These are phyloP conservation scores for Proisotoma minuta DNA, from an alignment of 2,888 invertebrate genomes.

Conservation along the genomic window DNA sequence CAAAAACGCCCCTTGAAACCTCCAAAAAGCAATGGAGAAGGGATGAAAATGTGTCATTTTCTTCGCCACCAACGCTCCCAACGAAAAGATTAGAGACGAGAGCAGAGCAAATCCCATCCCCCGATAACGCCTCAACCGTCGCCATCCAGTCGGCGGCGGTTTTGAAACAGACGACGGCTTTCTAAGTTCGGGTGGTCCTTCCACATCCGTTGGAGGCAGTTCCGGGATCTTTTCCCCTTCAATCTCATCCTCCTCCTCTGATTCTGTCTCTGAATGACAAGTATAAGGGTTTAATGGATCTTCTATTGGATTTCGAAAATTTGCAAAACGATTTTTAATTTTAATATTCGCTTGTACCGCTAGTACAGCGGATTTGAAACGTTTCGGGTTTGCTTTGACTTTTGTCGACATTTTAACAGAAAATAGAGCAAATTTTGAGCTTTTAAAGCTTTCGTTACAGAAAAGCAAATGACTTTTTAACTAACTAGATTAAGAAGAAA, in stretches of 20 bases:
- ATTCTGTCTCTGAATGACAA: constrained; percentile 9
- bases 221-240: background rate
- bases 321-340: constrained; percentile 23
- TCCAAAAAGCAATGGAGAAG: constrained; percentile 40
- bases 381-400: too few species aligned
- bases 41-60: constrained; percentile 37
- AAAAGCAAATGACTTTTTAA: too few species aligned
- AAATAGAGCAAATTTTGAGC: too few species aligned
- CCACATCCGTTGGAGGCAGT: background rate
- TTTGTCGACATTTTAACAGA: too few species aligned
- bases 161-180: background rate
- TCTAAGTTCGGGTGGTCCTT: background rate
- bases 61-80: constrained; percentile 42
- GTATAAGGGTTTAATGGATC: constrained; percentile 31
- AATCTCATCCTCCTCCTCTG: background rate
- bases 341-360: constrained; percentile 27
- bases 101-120: constrained; percentile 37
- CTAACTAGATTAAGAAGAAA: too few species aligned
- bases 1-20: constrained; percentile 42
- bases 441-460: too few species aligned
- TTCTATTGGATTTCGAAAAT: constrained; percentile 30
- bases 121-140: constrained; percentile 28
- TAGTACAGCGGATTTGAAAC: constrained; percentile 25
- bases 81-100: constrained; percentile 35
- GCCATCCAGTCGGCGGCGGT: too few species aligned